These are phyloP conservation scores for Drosophila lacicola DNA, from an alignment of 2,888 invertebrate species.

Conservation along the genomic window DNA sequence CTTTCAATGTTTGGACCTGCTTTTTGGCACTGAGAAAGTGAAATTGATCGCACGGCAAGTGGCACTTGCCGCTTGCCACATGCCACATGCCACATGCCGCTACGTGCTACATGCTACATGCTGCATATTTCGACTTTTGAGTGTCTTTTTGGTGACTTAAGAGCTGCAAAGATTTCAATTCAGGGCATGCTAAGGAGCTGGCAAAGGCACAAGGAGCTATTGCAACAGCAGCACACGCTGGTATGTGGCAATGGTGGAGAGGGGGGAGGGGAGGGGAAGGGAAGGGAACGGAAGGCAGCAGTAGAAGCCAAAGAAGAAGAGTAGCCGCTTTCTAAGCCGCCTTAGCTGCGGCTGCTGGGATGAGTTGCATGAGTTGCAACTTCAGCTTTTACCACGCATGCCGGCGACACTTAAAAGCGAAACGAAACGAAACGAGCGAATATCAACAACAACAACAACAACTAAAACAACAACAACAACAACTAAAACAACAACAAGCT, in stretches of 20 bases:
- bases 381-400: conserved; percentile 61
- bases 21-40: conserved; percentile 66
- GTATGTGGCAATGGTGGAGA: too few relatives aligned
- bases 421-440: conserved; percentile 52
- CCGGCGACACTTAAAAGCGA: conserved; percentile 68
- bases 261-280: too few relatives aligned
- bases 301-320: conserved; percentile 4
- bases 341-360: conserved; percentile 44
- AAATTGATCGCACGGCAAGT: conserved; percentile 68
- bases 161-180: conserved; percentile 29
- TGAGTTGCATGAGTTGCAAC: conserved; percentile 65
- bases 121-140: conserved; percentile 15
- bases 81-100: conserved; percentile 10
- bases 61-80: conserved; percentile 33
- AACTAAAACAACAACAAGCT: conserved; percentile 25
- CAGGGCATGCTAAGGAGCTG: conserved; percentile 51
- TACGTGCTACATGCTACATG: conserved; percentile 14
- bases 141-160: conserved; percentile 25
- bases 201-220: neutral
- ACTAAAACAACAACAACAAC: conserved; percentile 21
- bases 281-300: neutral
- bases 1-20: conserved; percentile 68
- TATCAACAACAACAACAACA: conserved; percentile 41
- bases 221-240: neutral
- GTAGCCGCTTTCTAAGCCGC: conserved; percentile 67